Conservation (phyloP, 1,140 invertebrate species). For the Drosophila jambulina region DNA sequence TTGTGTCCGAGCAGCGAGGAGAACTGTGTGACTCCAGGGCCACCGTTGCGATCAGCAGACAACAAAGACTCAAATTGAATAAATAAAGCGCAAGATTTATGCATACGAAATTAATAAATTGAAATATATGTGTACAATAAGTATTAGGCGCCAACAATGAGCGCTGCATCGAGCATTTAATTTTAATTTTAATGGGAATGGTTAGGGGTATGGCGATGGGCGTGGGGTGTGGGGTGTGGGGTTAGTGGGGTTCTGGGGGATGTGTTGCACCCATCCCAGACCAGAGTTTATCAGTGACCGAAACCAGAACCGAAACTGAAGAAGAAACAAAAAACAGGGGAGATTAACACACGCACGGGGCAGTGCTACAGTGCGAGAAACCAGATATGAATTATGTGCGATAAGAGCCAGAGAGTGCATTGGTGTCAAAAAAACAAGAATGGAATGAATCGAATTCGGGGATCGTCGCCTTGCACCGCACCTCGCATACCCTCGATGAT, state of each 20-base stretch:
- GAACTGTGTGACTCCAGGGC: conserved; percentile 52
- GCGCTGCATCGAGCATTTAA: conserved; percentile 69
- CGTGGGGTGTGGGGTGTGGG: not conserved
- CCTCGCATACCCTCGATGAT: conserved; percentile 31
- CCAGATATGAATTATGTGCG: conserved; percentile 80
- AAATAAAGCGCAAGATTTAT: conserved; percentile 81
- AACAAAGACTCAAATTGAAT: conserved; percentile 83
- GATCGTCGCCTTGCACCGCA: conserved; percentile 14
- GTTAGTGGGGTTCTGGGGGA: not conserved
- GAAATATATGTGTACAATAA: conserved; percentile 73
- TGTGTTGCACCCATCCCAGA: conserved; percentile 15
- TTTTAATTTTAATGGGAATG: conserved; percentile 47
- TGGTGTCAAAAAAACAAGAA: conserved; percentile 74
- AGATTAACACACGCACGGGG: conserved; percentile 67
- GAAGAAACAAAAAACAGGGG: conserved; percentile 34
- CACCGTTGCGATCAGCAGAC: conserved; percentile 68
- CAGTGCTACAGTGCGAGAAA: conserved; percentile 61
- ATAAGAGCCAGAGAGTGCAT: conserved; percentile 76
- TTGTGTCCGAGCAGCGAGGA: conserved; percentile 39
- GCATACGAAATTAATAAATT: conserved; percentile 83
- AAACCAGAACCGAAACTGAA: conserved; percentile 17
- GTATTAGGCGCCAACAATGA: conserved; percentile 71
- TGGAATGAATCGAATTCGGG: conserved; percentile 26
- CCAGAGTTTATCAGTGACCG: conserved; percentile 58
- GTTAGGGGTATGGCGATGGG: not conserved